These are phyloP conservation scores for Ceraclea dissimilis DNA, from an alignment of 2,888 invertebrate species.

Conservation along the genomic window DNA sequence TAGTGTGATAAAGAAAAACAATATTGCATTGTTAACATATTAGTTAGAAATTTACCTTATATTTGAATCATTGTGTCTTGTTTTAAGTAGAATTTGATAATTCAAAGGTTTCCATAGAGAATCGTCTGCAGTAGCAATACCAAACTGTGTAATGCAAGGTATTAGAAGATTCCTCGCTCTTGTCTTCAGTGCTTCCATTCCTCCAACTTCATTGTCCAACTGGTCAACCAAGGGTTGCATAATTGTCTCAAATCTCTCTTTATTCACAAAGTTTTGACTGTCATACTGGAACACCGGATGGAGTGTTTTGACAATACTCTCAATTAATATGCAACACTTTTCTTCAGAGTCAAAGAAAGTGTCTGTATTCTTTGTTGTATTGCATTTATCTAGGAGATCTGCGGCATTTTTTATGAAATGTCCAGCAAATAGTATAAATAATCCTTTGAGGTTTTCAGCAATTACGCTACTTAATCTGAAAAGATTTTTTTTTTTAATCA, in stretches of 20 bases:
- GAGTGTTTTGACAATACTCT: slow-evolving; percentile 68
- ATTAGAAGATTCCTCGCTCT: slow-evolving; percentile 56
- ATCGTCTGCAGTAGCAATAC: slow-evolving; percentile 76
- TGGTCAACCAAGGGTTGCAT: slow-evolving; percentile 87
- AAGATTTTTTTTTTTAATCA: slow-evolving; percentile 12
- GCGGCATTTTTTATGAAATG: slow-evolving; percentile 79
- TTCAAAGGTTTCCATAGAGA: slow-evolving; percentile 84
- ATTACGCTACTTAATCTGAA: slow-evolving; percentile 65
- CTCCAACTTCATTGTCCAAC: slow-evolving; percentile 67
- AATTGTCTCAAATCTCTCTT: slow-evolving; percentile 75
- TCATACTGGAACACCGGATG: slow-evolving; percentile 74
- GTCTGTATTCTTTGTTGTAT: slow-evolving; percentile 49
- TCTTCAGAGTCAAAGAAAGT: slow-evolving; percentile 48
- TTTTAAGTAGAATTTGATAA: slow-evolving; percentile 83
- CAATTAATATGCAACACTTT: slow-evolving; percentile 56
- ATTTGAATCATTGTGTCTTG: slow-evolving; percentile 65
- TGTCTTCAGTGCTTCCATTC: slow-evolving; percentile 50
- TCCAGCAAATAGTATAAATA: slow-evolving; percentile 86
- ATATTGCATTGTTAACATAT: too few relatives aligned
- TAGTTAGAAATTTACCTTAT: too few relatives aligned
- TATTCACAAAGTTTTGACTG: slow-evolving; percentile 74
- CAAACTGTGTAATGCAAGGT: slow-evolving; percentile 77
- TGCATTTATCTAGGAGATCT: slow-evolving; percentile 60
- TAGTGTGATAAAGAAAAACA: too few relatives aligned
- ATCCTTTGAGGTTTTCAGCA: slow-evolving; percentile 73